Percentiles rank a stretch among this genome's conserved stretches.
Evolutionary conservation across 2,113 vertebrate genomes (phyloP).

Genomic region (Podilymbus podiceps): DNA sequence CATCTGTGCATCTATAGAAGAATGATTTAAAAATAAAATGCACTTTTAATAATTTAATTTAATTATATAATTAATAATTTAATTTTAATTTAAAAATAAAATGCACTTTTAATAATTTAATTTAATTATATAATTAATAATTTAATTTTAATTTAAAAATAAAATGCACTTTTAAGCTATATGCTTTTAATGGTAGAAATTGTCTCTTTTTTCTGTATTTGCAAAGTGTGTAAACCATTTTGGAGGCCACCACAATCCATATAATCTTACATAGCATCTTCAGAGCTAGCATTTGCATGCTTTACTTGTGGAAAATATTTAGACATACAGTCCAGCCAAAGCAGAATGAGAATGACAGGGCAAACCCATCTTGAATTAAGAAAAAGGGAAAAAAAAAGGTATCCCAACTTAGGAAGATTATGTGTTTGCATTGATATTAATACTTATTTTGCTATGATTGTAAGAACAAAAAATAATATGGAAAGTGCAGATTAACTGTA

Average conservation of each 20-base stretch:
- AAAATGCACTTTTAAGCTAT: neutral
- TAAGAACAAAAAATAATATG: conserved; percentile 20
- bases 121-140: too few relatives aligned
- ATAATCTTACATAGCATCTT: neutral
- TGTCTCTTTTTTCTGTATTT: neutral
- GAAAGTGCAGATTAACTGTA: neutral
- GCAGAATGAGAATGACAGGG: neutral
- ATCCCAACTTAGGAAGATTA: neutral
- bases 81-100: too few relatives aligned
- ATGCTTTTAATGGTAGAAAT: neutral
- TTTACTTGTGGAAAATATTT: neutral
- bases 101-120: too few relatives aligned
- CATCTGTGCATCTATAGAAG: neutral
- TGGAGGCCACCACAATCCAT: neutral
- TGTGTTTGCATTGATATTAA: neutral
- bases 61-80: too few relatives aligned
- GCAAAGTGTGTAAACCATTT: neutral
- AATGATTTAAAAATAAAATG: neutral
- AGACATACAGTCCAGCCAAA: neutral
- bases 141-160: too few relatives aligned
- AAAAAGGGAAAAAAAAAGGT: neutral
- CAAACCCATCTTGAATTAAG: neutral
- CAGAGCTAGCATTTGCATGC: neutral
- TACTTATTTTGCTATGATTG: neutral
- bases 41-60: too few relatives aligned